Conservation (phyloP, 2,113 vertebrate genomes). For the Alosa alosa region DNA sequence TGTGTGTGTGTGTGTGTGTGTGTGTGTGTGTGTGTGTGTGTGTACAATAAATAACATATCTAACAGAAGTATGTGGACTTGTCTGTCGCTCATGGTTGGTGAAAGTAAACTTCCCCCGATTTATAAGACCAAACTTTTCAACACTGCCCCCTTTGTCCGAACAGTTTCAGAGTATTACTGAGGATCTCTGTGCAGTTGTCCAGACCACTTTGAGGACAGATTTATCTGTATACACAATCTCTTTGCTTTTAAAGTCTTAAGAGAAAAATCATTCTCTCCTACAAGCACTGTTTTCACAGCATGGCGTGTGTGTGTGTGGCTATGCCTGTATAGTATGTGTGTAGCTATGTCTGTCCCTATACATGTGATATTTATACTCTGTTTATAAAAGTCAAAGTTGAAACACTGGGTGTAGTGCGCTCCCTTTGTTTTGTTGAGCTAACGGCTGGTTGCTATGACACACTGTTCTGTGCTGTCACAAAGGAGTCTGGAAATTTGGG, state of each 20-base stretch:
- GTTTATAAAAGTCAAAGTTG: slow-evolving; percentile 53
- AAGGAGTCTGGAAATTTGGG: slow-evolving; percentile 25
- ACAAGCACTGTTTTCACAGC: neutral
- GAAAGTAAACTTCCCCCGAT: neutral
- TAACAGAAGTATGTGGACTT: neutral
- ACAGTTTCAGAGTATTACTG: neutral
- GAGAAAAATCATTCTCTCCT: neutral
- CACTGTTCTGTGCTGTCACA: slow-evolving; percentile 63
- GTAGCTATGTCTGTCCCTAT: slow-evolving; percentile 31
- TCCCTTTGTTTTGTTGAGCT: slow-evolving; percentile 62
- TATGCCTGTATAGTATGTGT: slow-evolving; percentile 4
- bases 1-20: slow-evolving; percentile 15
- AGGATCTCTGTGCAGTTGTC: neutral
- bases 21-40: too few species aligned
- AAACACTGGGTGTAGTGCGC: slow-evolving; percentile 55
- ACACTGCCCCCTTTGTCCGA: neutral
- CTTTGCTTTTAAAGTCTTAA: neutral
- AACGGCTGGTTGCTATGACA: slow-evolving; percentile 61
- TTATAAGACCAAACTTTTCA: neutral
- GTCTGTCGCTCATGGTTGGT: neutral
- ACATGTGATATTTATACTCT: slow-evolving; percentile 45
- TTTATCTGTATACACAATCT: slow-evolving; percentile 9
- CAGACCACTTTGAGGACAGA: neutral
- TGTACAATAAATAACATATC: too few species aligned
- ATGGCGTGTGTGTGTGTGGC: neutral